These are phyloP conservation scores for Pheucticus melanocephalus DNA, from an alignment of 2,113 vertebrate genomes.

Conservation along the genomic window DNA sequence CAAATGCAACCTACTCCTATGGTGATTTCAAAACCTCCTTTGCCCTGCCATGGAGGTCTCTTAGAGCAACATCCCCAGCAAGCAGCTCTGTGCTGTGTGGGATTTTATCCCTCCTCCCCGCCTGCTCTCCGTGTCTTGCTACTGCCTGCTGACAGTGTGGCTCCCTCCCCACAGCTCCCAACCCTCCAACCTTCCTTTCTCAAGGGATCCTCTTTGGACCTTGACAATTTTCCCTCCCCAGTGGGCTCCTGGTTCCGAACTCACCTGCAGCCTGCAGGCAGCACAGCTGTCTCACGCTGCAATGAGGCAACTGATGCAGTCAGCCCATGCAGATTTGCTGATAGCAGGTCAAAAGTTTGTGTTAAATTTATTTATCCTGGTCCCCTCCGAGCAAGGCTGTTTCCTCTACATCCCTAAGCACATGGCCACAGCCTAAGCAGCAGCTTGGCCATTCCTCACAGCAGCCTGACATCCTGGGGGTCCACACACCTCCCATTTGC, in stretches of 20 bases:
- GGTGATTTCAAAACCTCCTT: background rate
- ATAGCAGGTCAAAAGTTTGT: background rate
- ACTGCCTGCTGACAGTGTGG: background rate
- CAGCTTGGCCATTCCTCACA: background rate
- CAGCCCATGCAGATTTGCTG: background rate
- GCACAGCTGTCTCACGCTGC: background rate
- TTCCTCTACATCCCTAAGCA: background rate
- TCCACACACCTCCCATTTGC: background rate
- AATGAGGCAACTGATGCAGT: rapidly evolving
- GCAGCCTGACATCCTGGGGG: background rate
- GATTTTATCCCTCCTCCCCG: background rate
- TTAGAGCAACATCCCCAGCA: background rate
- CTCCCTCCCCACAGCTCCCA: background rate
- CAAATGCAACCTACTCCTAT: background rate
- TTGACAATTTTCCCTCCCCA: background rate
- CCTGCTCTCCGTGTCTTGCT: background rate
- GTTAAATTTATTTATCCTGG: background rate
- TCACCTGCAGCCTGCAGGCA: background rate
- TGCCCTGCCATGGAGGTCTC: background rate
- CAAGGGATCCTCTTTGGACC: background rate
- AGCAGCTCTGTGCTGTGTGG: background rate
- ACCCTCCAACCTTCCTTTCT: background rate
- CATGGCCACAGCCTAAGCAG: background rate
- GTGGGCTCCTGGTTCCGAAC: background rate
- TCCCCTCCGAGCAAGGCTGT: background rate